phyloP scores from a whole-genome alignment of 2,113 vertebrate species.

The Isichthys henryi region DNA sequence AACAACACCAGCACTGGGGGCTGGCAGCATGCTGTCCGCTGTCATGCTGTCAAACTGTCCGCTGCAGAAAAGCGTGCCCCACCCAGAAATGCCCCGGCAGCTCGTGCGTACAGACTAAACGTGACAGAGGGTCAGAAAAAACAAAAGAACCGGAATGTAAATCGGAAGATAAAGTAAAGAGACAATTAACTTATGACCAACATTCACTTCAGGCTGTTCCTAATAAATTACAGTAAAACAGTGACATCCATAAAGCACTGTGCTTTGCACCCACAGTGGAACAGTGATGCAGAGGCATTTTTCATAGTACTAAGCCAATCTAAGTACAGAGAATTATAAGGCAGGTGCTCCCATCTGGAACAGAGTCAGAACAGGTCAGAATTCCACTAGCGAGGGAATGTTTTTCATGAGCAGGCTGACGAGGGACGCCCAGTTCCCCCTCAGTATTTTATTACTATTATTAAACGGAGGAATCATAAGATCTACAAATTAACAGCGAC shows the following conservation, averaged over 20 bases:
- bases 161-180: neutral
- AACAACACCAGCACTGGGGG: slow-evolving; percentile 75
- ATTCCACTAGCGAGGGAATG: neutral
- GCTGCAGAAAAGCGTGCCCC: slow-evolving; percentile 54
- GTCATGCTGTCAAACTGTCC: slow-evolving; percentile 82
- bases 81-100: slow-evolving; percentile 81
- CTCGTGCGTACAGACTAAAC: slow-evolving; percentile 52
- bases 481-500: slow-evolving; percentile 68
- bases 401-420: slow-evolving; percentile 22
- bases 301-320: neutral
- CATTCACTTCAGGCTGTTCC: neutral
- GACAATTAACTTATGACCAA: neutral
- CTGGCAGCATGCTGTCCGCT: slow-evolving; percentile 92
- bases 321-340: neutral
- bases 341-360: neutral
- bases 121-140: slow-evolving; percentile 30
- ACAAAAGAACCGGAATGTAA: neutral
- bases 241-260: neutral
- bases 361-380: neutral
- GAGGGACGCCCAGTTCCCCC: slow-evolving; percentile 47
- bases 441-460: slow-evolving; percentile 47
- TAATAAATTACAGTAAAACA: neutral
- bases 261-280: neutral
- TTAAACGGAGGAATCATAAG: slow-evolving; percentile 60
- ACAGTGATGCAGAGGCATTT: neutral